These are phyloP conservation scores for Casuarius casuarius DNA, from an alignment of 2,113 vertebrate genomes.

Conservation along the genomic window DNA sequence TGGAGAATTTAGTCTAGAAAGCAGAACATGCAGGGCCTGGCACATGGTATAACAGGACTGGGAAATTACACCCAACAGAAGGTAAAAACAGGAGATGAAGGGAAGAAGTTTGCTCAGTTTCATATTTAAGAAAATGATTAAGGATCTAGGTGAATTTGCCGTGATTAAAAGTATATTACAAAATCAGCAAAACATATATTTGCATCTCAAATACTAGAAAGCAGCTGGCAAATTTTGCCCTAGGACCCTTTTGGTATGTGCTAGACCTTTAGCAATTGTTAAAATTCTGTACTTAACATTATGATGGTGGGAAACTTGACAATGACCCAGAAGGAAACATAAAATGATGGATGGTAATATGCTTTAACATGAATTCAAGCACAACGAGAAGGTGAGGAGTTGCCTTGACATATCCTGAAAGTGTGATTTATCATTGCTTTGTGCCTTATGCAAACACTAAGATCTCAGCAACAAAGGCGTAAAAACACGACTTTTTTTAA, in stretches of 20 bases:
- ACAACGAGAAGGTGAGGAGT: background rate
- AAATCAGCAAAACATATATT: background rate
- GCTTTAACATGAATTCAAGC: background rate
- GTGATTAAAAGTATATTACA: background rate
- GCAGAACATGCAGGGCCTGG: background rate
- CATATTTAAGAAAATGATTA: background rate
- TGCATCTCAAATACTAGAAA: background rate
- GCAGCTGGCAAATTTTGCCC: background rate
- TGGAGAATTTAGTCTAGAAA: background rate
- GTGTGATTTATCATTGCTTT: background rate
- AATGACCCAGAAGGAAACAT: background rate
- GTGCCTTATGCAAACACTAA: background rate
- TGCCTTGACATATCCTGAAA: background rate
- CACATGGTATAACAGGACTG: background rate
- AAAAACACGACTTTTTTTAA: background rate
- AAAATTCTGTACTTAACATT: background rate
- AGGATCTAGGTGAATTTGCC: background rate
- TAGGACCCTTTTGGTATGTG: background rate
- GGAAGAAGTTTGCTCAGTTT: background rate
- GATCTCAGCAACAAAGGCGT: background rate
- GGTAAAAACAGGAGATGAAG: background rate
- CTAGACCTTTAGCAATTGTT: background rate
- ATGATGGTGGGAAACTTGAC: background rate
- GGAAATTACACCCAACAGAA: background rate
- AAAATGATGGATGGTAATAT: background rate